These are phyloP conservation scores for Taeniopygia guttata DNA, from an alignment of 2,797 vertebrate genomes.

Conservation along the genomic window DNA sequence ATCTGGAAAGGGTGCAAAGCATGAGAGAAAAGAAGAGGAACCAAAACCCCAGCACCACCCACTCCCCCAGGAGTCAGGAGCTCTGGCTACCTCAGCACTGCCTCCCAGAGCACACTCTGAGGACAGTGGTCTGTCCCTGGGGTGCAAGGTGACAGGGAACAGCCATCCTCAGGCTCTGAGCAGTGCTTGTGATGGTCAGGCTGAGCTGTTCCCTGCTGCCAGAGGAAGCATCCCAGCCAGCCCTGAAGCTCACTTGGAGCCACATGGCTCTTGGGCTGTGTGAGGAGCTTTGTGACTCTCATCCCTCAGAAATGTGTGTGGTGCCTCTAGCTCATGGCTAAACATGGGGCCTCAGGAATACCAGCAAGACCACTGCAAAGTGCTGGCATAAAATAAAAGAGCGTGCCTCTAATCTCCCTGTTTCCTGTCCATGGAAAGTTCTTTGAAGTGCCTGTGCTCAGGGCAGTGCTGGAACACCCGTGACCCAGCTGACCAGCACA, in stretches of 20 bases:
- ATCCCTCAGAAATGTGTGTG: not conserved
- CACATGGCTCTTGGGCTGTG: not conserved
- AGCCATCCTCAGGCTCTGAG: not conserved
- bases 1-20: not conserved
- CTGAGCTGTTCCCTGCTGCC: not conserved
- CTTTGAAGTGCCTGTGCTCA: not conserved
- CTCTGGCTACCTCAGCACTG: not conserved
- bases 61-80: not conserved
- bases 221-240: not conserved
- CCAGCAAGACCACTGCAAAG: not conserved
- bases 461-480: not conserved
- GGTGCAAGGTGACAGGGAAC: not conserved
- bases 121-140: not conserved
- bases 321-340: not conserved
- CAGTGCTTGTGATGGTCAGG: not conserved
- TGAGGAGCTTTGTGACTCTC: constrained; percentile 15
- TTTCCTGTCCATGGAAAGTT: not conserved
- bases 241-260: not conserved
- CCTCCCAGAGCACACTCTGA: not conserved
- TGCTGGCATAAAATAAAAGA: constrained; percentile 21
- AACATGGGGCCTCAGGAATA: not conserved
- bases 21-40: not conserved
- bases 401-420: not conserved
- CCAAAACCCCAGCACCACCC: not conserved
- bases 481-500: not conserved